These are phyloP conservation scores for Pemphredon lugubris DNA, from an alignment of 2,888 invertebrate species.

Conservation along the genomic window DNA sequence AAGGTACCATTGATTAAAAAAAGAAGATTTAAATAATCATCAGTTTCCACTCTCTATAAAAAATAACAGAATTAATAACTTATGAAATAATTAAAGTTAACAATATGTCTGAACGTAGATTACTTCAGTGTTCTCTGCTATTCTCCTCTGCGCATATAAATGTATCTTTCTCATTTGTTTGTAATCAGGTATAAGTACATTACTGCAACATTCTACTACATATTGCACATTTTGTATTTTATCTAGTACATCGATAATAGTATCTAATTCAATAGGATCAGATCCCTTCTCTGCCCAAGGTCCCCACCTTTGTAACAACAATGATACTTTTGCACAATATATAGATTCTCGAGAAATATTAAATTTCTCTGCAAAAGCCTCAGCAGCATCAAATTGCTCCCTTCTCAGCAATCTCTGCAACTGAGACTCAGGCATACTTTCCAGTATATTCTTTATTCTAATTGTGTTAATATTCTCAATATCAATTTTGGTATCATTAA, in stretches of 20 bases:
- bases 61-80: slow-evolving; percentile 12
- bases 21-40: slow-evolving; percentile 50
- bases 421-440: slow-evolving; percentile 81
- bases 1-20: slow-evolving; percentile 65
- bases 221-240: slow-evolving; percentile 80
- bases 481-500: slow-evolving; percentile 31
- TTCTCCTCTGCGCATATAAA: slow-evolving; percentile 75
- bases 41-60: slow-evolving; percentile 46
- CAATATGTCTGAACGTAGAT: slow-evolving; percentile 5
- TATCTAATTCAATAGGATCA: slow-evolving; percentile 74
- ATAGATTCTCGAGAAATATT: slow-evolving; percentile 79
- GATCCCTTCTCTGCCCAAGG: slow-evolving; percentile 67
- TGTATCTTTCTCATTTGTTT: slow-evolving; percentile 73
- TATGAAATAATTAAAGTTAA: background rate
- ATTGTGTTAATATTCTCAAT: slow-evolving; percentile 69
- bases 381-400: slow-evolving; percentile 81
- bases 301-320: slow-evolving; percentile 74
- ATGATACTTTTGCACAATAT: slow-evolving; percentile 80
- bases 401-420: slow-evolving; percentile 80
- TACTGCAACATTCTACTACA: slow-evolving; percentile 81
- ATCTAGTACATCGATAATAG: slow-evolving; percentile 77
- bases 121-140: slow-evolving; percentile 66
- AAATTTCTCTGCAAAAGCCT: slow-evolving; percentile 80
- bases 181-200: slow-evolving; percentile 75
- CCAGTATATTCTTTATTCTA: slow-evolving; percentile 76